Evolutionary conservation across 92 coral and sea anemone species (phyloP).

Genomic region (Palythoa caribaeorum): DNA sequence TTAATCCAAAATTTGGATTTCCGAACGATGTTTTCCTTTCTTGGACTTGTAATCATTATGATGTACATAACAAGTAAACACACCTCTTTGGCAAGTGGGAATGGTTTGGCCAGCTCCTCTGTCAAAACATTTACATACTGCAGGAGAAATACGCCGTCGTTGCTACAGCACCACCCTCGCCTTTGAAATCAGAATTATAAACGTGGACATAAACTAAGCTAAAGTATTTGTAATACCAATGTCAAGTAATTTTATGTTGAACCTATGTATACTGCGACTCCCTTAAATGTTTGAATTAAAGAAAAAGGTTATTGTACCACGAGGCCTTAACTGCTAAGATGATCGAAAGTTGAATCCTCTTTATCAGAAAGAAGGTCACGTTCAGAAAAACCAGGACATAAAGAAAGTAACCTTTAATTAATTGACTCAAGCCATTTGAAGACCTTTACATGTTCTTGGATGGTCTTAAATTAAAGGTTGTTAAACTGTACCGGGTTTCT

Average conservation of each 20-base stretch:
- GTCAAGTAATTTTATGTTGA: too few species aligned
- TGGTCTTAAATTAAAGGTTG: too few species aligned
- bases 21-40: too few species aligned
- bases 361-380: too few species aligned
- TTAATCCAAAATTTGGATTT: too few species aligned
- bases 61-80: background rate
- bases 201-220: background rate
- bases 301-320: background rate
- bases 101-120: slow-evolving; percentile 75
- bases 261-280: slow-evolving; percentile 3
- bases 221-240: too few species aligned
- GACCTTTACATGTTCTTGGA: too few species aligned
- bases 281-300: background rate
- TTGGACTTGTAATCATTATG: too few species aligned
- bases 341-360: slow-evolving; percentile 46
- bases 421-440: too few species aligned
- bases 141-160: slow-evolving; percentile 89
- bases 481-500: too few species aligned
- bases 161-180: slow-evolving; percentile 97
- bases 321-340: slow-evolving; percentile 81
- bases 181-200: slow-evolving; percentile 46
- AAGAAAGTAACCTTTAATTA: too few species aligned
- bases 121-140: slow-evolving; percentile 79
- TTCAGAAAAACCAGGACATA: too few species aligned
- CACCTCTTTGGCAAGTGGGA: slow-evolving; percentile 75